These are phyloP conservation scores for Campoplex nolae DNA, from an alignment of 2,888 invertebrate genomes.

Conservation along the genomic window DNA sequence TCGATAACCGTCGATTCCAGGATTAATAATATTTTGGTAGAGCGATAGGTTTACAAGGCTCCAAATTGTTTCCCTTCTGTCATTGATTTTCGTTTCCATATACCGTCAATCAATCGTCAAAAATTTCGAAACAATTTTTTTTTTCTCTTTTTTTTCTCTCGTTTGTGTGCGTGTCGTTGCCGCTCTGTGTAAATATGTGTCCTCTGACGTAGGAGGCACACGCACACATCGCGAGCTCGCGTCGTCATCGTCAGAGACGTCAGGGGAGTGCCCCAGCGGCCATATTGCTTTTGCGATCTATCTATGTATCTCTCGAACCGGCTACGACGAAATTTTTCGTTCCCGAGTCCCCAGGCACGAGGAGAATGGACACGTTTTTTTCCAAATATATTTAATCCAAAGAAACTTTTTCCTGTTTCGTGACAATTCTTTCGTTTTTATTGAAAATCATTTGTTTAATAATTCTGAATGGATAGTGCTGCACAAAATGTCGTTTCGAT, in stretches of 20 bases:
- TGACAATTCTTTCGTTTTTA: background rate
- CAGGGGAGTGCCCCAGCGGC: constrained; percentile 70
- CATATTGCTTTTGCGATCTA: constrained; percentile 67
- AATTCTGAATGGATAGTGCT: background rate
- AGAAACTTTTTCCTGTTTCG: background rate
- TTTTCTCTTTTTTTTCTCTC: constrained; percentile 1
- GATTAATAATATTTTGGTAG: constrained; percentile 14
- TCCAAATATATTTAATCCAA: background rate
- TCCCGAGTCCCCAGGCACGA: background rate
- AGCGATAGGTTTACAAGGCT: background rate
- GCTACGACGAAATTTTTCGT: constrained; percentile 63
- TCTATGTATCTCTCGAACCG: constrained; percentile 62
- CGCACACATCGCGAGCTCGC: constrained; percentile 45
- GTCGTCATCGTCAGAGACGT: constrained; percentile 68
- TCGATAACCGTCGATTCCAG: constrained; percentile 3
- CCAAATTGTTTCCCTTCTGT: background rate
- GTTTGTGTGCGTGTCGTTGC: background rate
- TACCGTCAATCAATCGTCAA: constrained; percentile 50
- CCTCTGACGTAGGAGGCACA: constrained; percentile 63
- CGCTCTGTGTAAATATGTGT: constrained; percentile 10
- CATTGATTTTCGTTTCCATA: background rate
- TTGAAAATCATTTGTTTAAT: background rate
- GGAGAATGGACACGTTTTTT: background rate
- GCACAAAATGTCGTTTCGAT: no score
- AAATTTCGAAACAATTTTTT: constrained; percentile 2